Evolutionary conservation across 2,113 vertebrate species (phyloP).

Genomic region (Neoarius graeffei): DNA sequence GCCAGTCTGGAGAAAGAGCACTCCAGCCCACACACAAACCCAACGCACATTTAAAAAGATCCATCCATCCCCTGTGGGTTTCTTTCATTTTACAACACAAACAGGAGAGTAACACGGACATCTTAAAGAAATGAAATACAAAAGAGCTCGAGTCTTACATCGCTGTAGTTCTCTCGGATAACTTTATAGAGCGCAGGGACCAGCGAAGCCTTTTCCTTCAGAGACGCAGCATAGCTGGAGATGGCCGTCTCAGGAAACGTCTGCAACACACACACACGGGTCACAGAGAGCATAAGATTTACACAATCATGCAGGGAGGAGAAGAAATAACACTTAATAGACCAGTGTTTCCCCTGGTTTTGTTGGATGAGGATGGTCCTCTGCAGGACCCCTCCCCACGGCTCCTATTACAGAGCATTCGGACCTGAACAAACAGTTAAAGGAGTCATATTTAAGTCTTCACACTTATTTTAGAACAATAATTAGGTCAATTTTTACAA

Average conservation of each 20-base stretch:
- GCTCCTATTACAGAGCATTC: too few species aligned
- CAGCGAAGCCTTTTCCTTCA: constrained; percentile 88
- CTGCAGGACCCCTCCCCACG: too few species aligned
- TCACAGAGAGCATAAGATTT: not conserved
- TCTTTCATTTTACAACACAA: not conserved
- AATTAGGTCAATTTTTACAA: too few species aligned
- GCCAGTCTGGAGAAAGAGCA: not conserved
- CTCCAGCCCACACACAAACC: not conserved
- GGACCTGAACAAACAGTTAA: too few species aligned
- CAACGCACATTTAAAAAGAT: not conserved
- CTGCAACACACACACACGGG: constrained; percentile 71
- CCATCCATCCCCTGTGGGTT: not conserved
- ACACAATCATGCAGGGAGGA: not conserved
- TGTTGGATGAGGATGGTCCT: too few species aligned
- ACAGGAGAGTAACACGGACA: not conserved
- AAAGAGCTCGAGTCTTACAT: constrained; percentile 74
- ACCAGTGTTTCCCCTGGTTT: not conserved
- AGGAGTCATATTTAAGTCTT: too few species aligned
- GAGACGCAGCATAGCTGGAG: constrained; percentile 84
- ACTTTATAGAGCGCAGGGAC: constrained; percentile 97
- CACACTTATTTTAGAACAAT: too few species aligned
- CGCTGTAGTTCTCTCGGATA: constrained; percentile 93
- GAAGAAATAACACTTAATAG: not conserved
- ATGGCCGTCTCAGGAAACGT: constrained; percentile 90
- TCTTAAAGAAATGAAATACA: not conserved